Conservation (phyloP, 2,113 vertebrate genomes). For the Dolichotis patagonum region DNA sequence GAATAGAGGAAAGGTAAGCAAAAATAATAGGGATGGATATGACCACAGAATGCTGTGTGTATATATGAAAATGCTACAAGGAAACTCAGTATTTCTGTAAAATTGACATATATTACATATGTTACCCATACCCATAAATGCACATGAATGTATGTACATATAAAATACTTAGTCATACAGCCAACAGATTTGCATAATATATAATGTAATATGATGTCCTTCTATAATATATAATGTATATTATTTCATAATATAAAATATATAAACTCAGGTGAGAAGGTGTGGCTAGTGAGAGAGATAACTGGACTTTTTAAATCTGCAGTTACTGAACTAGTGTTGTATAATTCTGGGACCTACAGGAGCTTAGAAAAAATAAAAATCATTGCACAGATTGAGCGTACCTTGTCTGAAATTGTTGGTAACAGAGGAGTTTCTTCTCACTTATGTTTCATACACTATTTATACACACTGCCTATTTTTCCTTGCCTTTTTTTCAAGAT, state of each 20-base stretch:
- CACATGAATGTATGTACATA: no score
- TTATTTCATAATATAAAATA: neutral
- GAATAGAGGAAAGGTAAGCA: neutral
- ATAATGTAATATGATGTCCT: neutral
- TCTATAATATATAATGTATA: neutral
- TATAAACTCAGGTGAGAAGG: neutral
- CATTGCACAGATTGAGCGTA: neutral
- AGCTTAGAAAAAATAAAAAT: conserved; percentile 39
- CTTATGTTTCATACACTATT: neutral
- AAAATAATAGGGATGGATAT: neutral
- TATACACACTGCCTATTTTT: neutral
- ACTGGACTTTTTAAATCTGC: conserved; percentile 7
- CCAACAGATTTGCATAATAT: neutral
- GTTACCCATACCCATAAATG: neutral
- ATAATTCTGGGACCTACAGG: neutral
- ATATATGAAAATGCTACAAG: neutral
- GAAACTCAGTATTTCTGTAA: neutral
- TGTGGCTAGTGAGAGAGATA: neutral
- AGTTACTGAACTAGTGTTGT: neutral
- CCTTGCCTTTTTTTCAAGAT: neutral
- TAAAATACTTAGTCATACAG: neutral
- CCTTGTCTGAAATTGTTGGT: neutral
- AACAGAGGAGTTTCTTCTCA: neutral
- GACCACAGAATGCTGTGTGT: neutral
- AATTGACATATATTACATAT: neutral